phyloP scores from a whole-genome alignment of 2,888 invertebrate species.

The Petrolisthes cinctipes region DNA sequence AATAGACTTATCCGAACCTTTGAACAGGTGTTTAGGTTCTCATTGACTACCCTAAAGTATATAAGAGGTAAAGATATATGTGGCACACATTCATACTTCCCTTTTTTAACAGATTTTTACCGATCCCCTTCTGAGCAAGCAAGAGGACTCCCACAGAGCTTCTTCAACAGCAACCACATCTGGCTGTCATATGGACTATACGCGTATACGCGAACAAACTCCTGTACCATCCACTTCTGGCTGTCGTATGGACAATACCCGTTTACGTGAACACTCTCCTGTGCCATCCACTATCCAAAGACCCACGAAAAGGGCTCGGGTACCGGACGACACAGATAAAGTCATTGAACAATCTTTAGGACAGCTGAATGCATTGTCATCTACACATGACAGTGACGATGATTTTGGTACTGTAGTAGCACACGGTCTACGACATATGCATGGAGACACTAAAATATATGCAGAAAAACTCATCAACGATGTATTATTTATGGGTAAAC shows the following conservation, averaged over 20 bases:
- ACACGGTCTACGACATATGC: slow-evolving; percentile 19
- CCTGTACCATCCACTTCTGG: slow-evolving; percentile 15
- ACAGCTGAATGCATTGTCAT: slow-evolving; percentile 39
- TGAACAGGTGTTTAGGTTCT: background rate
- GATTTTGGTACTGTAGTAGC: slow-evolving; percentile 16
- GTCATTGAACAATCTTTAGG: slow-evolving; percentile 27
- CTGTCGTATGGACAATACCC: slow-evolving; percentile 35
- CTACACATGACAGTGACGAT: slow-evolving; percentile 32
- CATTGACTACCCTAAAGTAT: slow-evolving; percentile 4
- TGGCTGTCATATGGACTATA: too few species aligned
- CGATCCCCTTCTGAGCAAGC: slow-evolving; percentile 19
- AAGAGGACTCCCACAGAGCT: slow-evolving; percentile 26
- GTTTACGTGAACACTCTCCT: slow-evolving; percentile 21
- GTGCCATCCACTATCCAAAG: slow-evolving; percentile 14
- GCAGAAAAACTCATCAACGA: slow-evolving; percentile 11
- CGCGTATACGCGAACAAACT: too few species aligned
- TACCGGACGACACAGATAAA: slow-evolving; percentile 38
- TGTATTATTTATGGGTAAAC: slow-evolving; percentile 21
- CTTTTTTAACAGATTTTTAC: slow-evolving; percentile 26
- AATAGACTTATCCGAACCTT: slow-evolving; percentile 1
- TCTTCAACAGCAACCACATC: slow-evolving; percentile 18
- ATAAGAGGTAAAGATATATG: slow-evolving; percentile 2
- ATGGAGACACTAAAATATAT: slow-evolving; percentile 25
- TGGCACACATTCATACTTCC: slow-evolving; percentile 22
- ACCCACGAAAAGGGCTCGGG: slow-evolving; percentile 32